Base-by-base conservation (phyloP, 1,140 invertebrate species). In the Magallana ariakensis region DNA sequence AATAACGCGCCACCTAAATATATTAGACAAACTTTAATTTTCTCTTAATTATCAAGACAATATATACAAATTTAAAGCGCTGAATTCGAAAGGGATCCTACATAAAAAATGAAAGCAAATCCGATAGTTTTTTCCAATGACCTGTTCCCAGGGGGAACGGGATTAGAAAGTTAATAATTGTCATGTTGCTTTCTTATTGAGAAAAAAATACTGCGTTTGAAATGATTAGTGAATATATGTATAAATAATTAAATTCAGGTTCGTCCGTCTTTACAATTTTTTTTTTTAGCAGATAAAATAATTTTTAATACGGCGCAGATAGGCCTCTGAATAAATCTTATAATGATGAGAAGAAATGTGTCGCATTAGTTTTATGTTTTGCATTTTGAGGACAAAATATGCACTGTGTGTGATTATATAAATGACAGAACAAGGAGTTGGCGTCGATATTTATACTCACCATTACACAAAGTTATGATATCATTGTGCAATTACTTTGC, bases 21-120 rank as follows among this genome's bases (percentile, higher is more conserved):
- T 60, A 84, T 84, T 84, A 57, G 82, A 84, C 82, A 84, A 84
- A 84, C 82, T 57, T n/a, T 84, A 84, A 84, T 84, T 84, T 58
- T 84, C 53, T 33, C 53, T 56, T 58, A 57, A 84, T 84, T 84
- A 84, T 58, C 55, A 60, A 33, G 26, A 84, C 82, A 84, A 84
- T 84, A 84, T 60, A 57, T 46, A 13, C 16, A 60, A 60, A 84
- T 16, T 56, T 58, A 22, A 46, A 16, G 54, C 16, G 56, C 55
- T 60, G 15, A 16, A 60, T 13, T 84, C 57, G 10, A 58, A 26
- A 15, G 26, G 16, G 82, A 84, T 22, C 58, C 16, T 82, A 82
- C 46, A 16, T 55, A 16, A 82, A 80, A 54, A 19, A 56, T 55
- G 54, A 82, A 82, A 55, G 11, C 66, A 75, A 75, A 75, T 75